These are phyloP conservation scores for Phocides pigmalion DNA, from an alignment of 1,140 invertebrate species.

Conservation along the genomic window DNA sequence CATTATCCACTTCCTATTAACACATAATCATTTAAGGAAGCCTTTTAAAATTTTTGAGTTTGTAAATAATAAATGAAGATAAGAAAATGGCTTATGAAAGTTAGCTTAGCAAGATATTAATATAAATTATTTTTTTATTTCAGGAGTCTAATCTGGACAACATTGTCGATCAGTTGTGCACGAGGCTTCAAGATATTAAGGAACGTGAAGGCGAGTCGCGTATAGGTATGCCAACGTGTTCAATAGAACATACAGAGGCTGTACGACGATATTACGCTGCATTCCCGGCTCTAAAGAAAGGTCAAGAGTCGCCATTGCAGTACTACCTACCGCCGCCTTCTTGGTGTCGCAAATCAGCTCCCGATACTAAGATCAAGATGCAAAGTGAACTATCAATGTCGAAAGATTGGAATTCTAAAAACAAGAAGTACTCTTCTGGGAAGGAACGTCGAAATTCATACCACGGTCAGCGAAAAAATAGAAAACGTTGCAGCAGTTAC, in stretches of 20 bases:
- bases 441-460: conserved; percentile 78
- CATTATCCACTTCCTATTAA: conserved; percentile 6
- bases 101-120: not conserved
- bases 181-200: conserved; percentile 72
- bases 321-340: conserved; percentile 75
- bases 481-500: conserved; percentile 72
- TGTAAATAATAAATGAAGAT: conserved; percentile 1
- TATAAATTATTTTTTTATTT: conserved; percentile 42
- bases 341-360: conserved; percentile 70
- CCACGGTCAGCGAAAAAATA: conserved; percentile 72
- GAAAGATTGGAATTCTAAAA: conserved; percentile 76
- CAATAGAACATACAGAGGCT: conserved; percentile 78
- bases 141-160: conserved; percentile 76
- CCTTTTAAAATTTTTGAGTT: not conserved
- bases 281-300: conserved; percentile 81
- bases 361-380: conserved; percentile 67
- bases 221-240: conserved; percentile 78
- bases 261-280: conserved; percentile 83
- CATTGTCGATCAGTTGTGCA: conserved; percentile 76
- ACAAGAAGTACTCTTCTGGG: conserved; percentile 61
- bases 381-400: conserved; percentile 69
- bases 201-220: conserved; percentile 64
- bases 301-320: conserved; percentile 73
- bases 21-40: conserved; percentile 1
- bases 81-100: not conserved